Conservation (phyloP, 2,888 invertebrate genomes). For the Watsonalla cultraria region DNA sequence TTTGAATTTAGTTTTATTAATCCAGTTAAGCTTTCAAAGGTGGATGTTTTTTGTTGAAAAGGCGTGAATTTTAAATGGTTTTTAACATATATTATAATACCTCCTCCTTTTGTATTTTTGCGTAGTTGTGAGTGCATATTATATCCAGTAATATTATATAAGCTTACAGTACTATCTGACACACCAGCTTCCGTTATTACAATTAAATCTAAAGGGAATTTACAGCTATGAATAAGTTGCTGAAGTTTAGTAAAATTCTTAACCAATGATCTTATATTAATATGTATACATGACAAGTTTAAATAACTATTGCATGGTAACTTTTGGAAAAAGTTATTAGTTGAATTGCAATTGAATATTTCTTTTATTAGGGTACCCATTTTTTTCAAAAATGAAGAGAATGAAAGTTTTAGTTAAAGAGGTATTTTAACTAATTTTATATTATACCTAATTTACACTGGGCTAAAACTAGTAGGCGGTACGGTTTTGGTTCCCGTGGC, state of each 20-base stretch:
- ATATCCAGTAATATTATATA: slow-evolving; percentile 20
- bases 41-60: slow-evolving; percentile 3
- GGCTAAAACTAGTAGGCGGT: background rate
- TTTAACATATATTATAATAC: slow-evolving; percentile 13
- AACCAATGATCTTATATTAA: slow-evolving; percentile 20
- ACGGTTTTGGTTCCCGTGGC: too few relatives aligned
- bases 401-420: too few relatives aligned
- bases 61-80: slow-evolving; percentile 6
- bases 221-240: slow-evolving; percentile 6
- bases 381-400: too few relatives aligned
- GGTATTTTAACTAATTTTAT: too few relatives aligned
- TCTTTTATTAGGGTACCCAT: too few relatives aligned
- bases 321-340: slow-evolving; percentile 2
- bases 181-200: slow-evolving; percentile 15
- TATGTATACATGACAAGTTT: slow-evolving; percentile 12
- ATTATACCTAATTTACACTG: too few relatives aligned
- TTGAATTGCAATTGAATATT: background rate
- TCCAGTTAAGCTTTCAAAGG: slow-evolving; percentile 13
- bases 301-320: slow-evolving; percentile 3
- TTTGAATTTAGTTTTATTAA: slow-evolving; percentile 5
- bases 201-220: slow-evolving; percentile 10
- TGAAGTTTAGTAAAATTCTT: slow-evolving; percentile 15
- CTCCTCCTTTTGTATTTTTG: slow-evolving; percentile 12
- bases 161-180: slow-evolving; percentile 8
- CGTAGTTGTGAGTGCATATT: slow-evolving; percentile 18